phyloP scores from a whole-genome alignment of 2,797 vertebrate species.

The Enteromius treurensis region DNA sequence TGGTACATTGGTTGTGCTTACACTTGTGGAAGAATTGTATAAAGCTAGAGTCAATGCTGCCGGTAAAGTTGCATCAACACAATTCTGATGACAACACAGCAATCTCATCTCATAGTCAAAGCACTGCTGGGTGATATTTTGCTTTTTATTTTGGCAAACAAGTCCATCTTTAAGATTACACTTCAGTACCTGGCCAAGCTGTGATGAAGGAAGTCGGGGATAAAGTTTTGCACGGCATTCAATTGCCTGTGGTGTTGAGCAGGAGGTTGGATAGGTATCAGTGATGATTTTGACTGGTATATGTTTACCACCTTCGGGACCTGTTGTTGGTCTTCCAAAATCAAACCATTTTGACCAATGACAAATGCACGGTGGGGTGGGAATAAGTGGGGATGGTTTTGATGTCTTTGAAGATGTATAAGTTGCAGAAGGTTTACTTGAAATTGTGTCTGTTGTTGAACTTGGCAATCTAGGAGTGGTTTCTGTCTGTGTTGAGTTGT shows the following conservation, averaged over 20 bases:
- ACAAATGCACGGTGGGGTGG: neutral
- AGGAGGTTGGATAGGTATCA: neutral
- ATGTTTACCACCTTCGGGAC: conserved; percentile 8
- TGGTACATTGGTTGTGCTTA: neutral
- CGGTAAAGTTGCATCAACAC: neutral
- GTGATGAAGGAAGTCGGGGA: conserved; percentile 32
- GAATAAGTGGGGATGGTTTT: neutral
- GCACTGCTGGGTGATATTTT: conserved; percentile 53
- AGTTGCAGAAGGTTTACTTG: neutral
- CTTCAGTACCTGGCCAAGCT: conserved; percentile 45
- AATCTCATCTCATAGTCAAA: conserved; percentile 65
- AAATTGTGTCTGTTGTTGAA: neutral
- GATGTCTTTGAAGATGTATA: conserved; percentile 2
- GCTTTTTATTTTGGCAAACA: conserved; percentile 60
- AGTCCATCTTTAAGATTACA: conserved; percentile 53
- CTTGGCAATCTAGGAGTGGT: neutral
- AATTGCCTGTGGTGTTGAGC: conserved; percentile 25
- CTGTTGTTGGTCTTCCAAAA: conserved; percentile 22
- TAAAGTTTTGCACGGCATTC: conserved; percentile 52
- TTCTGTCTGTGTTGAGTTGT: neutral
- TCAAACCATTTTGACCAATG: conserved; percentile 36
- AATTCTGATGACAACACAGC: conserved; percentile 42
- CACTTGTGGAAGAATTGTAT: neutral
- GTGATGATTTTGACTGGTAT: conserved; percentile 14
- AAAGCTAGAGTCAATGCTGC: neutral